phyloP scores from a whole-genome alignment of 2,797 vertebrate genomes.

The Macrochelys suwanniensis region DNA sequence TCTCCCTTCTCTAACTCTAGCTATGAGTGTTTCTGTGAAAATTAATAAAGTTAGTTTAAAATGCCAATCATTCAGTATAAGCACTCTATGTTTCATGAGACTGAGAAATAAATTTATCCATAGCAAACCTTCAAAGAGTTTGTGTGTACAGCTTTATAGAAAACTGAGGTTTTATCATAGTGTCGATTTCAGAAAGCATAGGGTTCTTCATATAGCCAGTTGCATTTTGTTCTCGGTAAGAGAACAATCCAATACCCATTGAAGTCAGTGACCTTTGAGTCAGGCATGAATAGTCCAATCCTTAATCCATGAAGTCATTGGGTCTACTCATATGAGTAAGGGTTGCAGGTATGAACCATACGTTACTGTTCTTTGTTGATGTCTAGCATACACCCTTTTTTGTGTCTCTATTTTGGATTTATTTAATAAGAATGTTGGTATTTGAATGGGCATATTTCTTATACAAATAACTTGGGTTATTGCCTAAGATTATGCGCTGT shows the following conservation, averaged over 20 bases:
- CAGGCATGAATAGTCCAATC: neutral
- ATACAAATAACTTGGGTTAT: neutral
- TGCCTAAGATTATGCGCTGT: neutral
- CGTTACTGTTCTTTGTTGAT: neutral
- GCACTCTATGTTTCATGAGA: neutral
- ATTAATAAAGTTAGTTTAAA: neutral
- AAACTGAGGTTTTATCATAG: neutral
- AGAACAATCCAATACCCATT: neutral
- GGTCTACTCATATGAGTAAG: neutral
- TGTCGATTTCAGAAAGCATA: neutral
- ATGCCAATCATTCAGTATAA: neutral
- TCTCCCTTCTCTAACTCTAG: neutral
- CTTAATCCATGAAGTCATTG: neutral
- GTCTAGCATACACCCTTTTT: neutral
- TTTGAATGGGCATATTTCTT: neutral
- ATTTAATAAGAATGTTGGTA: neutral
- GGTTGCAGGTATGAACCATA: neutral
- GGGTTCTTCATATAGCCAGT: neutral
- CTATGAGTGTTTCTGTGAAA: neutral
- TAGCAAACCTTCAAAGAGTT: neutral
- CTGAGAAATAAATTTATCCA: neutral
- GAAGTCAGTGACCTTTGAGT: neutral
- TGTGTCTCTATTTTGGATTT: neutral
- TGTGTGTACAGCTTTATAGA: neutral
- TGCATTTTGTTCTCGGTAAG: neutral